Percentiles rank a stretch among this genome's conserved stretches.
Conservation (phyloP, 2,113 vertebrate species). For the Capreolus pygargus region DNA sequence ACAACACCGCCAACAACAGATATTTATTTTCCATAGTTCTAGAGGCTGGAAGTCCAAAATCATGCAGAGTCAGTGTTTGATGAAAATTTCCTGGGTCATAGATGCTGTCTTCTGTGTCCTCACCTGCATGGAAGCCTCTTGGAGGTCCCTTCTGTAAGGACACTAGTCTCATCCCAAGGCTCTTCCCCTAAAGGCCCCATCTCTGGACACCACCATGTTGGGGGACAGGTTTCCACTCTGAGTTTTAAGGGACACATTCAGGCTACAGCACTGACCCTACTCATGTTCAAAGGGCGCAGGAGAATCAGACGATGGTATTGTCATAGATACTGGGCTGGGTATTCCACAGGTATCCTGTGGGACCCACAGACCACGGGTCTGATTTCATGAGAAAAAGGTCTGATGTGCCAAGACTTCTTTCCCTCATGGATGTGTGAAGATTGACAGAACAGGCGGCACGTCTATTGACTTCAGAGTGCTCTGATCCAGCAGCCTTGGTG, state of each 20-base stretch:
- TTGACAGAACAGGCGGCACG: neutral
- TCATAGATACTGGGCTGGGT: accelerated
- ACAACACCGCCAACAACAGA: neutral
- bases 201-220: accelerated
- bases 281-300: neutral
- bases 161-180: no score
- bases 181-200: neutral
- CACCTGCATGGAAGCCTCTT: neutral
- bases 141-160: neutral
- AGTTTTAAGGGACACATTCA: neutral
- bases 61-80: neutral
- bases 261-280: no score
- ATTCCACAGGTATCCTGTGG: no score
- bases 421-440: neutral
- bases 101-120: neutral
- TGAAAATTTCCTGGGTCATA: neutral
- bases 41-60: neutral
- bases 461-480: neutral
- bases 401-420: accelerated
- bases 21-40: neutral
- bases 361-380: accelerated
- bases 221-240: neutral
- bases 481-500: accelerated
- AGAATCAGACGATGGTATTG: accelerated
- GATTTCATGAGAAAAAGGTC: accelerated